Percentiles rank a stretch among this genome's conserved stretches.
These are phyloP conservation scores for Drosophila repleta DNA, from an alignment of 1,140 invertebrate genomes.

Conservation along the genomic window DNA sequence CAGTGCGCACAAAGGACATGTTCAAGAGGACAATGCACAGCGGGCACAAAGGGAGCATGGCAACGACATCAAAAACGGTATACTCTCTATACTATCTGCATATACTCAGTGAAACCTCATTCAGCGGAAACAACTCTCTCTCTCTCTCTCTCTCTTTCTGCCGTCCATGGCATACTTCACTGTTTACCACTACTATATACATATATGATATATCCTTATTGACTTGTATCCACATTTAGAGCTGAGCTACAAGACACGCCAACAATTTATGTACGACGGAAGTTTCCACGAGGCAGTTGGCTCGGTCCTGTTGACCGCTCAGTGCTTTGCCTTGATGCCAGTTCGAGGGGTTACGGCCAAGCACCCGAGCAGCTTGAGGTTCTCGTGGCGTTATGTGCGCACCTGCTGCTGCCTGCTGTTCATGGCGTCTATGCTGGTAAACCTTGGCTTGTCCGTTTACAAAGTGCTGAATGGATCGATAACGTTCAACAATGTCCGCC, in stretches of 20 bases:
- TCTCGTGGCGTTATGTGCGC: slow-evolving; percentile 69
- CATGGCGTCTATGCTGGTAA: slow-evolving; percentile 41
- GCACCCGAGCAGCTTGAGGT: slow-evolving; percentile 64
- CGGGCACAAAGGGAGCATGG: slow-evolving; percentile 24
- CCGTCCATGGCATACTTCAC: too few relatives aligned
- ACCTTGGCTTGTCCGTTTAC: slow-evolving; percentile 54
- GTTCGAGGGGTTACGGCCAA: slow-evolving; percentile 63
- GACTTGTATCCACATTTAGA: slow-evolving; percentile 30
- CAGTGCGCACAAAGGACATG: slow-evolving; percentile 45
- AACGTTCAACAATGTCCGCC: slow-evolving; percentile 76
- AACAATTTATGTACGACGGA: slow-evolving; percentile 68
- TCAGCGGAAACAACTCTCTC: too few relatives aligned
- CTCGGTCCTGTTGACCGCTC: slow-evolving; percentile 65
- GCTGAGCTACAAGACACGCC: slow-evolving; percentile 35
- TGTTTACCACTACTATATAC: neutral
- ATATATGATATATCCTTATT: too few relatives aligned
- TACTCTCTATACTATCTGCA: neutral
- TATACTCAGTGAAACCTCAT: too few relatives aligned
- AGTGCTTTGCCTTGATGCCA: slow-evolving; percentile 83
- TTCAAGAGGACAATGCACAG: slow-evolving; percentile 44
- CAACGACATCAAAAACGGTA: slow-evolving; percentile 1
- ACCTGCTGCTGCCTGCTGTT: slow-evolving; percentile 60
- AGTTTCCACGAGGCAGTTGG: slow-evolving; percentile 79
- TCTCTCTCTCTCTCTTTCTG: too few relatives aligned
- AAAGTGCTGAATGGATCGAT: slow-evolving; percentile 64